Evolutionary conservation across 2,797 vertebrate genomes (phyloP).

Genomic region (Tolypeutes matacus): DNA sequence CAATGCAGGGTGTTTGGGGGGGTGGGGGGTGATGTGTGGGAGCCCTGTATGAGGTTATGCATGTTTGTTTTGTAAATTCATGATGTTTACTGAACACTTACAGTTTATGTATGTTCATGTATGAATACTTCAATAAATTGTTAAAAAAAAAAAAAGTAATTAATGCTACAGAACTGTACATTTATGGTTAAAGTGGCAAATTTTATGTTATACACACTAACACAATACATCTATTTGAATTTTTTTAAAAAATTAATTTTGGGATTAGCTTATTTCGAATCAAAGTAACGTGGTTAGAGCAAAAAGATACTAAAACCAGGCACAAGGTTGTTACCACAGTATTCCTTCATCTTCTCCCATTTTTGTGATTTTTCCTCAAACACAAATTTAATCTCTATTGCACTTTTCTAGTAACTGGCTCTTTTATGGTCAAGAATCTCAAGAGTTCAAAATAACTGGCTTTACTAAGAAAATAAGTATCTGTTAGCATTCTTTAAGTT

Average conservation of each 20-base stretch:
- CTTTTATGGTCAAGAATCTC: not conserved
- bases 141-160: too few species aligned
- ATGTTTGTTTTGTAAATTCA: too few species aligned
- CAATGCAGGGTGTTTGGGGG: too few species aligned
- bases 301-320: not conserved
- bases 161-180: too few species aligned
- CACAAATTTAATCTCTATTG: not conserved
- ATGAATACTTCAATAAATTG: too few species aligned
- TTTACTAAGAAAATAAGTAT: slow-evolving; percentile 46
- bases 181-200: too few species aligned
- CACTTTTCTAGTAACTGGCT: not conserved
- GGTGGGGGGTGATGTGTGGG: too few species aligned
- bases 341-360: not conserved
- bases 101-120: too few species aligned
- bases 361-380: not conserved
- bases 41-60: too few species aligned
- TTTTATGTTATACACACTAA: too few species aligned
- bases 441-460: not conserved
- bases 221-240: too few species aligned
- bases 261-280: not conserved
- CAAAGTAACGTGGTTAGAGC: not conserved
- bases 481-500: not conserved
- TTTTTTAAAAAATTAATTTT: not conserved
- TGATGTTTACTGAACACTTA: too few species aligned
- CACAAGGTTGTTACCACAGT: not conserved